Evolutionary conservation across 2,888 invertebrate genomes (phyloP), one percentile per base, ranked within the genome.

Genomic region (Monochamus alternatus): DNA sequence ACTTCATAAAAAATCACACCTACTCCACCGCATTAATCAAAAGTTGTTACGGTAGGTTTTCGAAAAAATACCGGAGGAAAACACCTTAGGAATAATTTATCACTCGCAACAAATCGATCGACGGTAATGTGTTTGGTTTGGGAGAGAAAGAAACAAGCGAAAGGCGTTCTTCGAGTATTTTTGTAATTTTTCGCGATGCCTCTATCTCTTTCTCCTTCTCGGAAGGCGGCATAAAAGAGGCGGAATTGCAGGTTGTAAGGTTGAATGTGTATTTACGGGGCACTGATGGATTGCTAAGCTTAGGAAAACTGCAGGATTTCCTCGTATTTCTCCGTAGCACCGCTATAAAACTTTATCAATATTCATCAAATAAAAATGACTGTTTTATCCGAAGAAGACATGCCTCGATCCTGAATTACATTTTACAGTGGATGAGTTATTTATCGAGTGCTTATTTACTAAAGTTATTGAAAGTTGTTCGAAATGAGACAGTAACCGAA

Each of bases 101-200:
- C 76, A 76, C 72, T 38, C 38, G 59, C 65, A 70, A 76, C 73
- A 76, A 76, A 76, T 76, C 73, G 76, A 76, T 76, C 76, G 63
- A 58, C 66, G 63, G 65, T 69, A 72, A 77, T 73, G 73, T 72
- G 68, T 75, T 69, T 72, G 68, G 59, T 73, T 66, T 77, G 68
- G 75, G 75, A 71, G 51, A 62, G 44, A 8, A 44, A 55, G 68
- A 73, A 67, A 55, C 62, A 75, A 72, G 70, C 64, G 22, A 55
- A 75, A 63, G 47, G 71, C 63, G 60, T 62, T 74, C 73, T 69
- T 74, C 60, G 47, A 65, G 74, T 74, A 73, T 75, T 73, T 75
- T 71, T 31, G 55, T 58, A 10, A 66, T 75, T 77, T 75, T 73
- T 22, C 22, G 22, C 22, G 22, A 22, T 1, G 22, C 22, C 60